Evolutionary conservation across 2,113 vertebrate genomes (phyloP), one percentile per base, ranked within the genome.

Genomic region (Oceanodroma tethys): DNA sequence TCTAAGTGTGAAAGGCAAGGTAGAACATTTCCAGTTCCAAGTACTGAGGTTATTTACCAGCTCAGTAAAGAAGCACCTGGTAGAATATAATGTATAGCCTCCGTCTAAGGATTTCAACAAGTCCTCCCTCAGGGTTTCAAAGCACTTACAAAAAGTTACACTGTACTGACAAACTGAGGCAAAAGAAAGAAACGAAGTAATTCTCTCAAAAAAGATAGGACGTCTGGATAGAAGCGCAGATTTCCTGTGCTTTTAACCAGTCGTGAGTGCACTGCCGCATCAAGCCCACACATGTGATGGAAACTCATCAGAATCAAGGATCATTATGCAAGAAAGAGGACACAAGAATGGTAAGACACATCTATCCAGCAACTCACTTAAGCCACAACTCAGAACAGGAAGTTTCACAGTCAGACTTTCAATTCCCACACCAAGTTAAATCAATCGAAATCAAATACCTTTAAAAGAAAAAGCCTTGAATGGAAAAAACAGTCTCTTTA

Each of bases 341-440:
- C n/a, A 66, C 66, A 73, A 62, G 73, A 89, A 72, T 70, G 84
- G 80, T 56, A 25, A 9, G 25, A 85, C 21, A 73, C 81, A 90
- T 94, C 95, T 85, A 85, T 75, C 87, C 95, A 87, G 79, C 81
- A 79, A 16, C 82, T 96, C 95, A 30, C 95, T 36, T 47, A 86
- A 96, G 95, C 92, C 80, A 74, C 96, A 95, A 16, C 81, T 92
- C 90, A 60, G 94, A 95, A 96, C 96, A 97, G 96, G 95, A 98
- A 97, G 94, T 84, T 84, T 93, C 76, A 89, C 17, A 93, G 88
- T 93, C 91, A 96, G 91, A 93, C 92, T 97, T 98, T 95, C 94
- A 95, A 95, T 97, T 97, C 88, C 93, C 83, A 95, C 96, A 96
- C 87, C 74, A 80, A 73, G 86, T 67, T 82, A 95, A 89, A 95